Evolutionary conservation across 2,888 invertebrate species (phyloP).

Genomic region (Drosophila mimica): DNA sequence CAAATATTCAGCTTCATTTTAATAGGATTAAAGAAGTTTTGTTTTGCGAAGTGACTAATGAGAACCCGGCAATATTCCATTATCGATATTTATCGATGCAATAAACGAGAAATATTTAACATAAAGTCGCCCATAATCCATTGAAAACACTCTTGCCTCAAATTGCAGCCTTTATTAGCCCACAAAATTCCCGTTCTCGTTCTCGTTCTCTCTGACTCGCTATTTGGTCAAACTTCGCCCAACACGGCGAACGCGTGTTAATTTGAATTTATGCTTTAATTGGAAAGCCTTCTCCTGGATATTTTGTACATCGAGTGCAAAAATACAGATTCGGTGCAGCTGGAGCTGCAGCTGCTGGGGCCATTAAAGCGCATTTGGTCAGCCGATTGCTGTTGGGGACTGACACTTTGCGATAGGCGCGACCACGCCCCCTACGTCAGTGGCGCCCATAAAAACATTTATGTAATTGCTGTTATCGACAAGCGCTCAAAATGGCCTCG

Average conservation of each 20-base stretch:
- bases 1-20: slow-evolving; percentile 23
- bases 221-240: not conserved
- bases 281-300: slow-evolving; percentile 41
- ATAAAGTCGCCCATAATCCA: slow-evolving; percentile 2
- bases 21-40: slow-evolving; percentile 36
- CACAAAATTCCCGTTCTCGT: not conserved
- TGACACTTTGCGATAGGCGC: slow-evolving; percentile 46
- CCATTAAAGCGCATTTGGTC: slow-evolving; percentile 72
- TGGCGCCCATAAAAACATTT: slow-evolving; percentile 71
- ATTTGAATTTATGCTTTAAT: slow-evolving; percentile 76
- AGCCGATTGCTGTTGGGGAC: slow-evolving; percentile 46
- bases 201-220: not conserved
- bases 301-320: slow-evolving; percentile 18
- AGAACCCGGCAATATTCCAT: slow-evolving; percentile 11
- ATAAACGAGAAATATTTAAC: not conserved
- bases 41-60: slow-evolving; percentile 19
- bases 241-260: slow-evolving; percentile 57
- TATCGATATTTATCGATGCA: slow-evolving; percentile 19
- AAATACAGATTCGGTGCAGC: slow-evolving; percentile 36
- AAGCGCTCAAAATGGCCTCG: slow-evolving; percentile 68
- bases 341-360: slow-evolving; percentile 10
- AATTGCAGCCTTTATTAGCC: not conserved
- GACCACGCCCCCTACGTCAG: slow-evolving; percentile 10
- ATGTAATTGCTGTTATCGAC: slow-evolving; percentile 82
- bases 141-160: slow-evolving; percentile 13